Evolutionary conservation across 2,113 vertebrate species (phyloP).

Genomic region (Corythoichthys haematopterus): DNA sequence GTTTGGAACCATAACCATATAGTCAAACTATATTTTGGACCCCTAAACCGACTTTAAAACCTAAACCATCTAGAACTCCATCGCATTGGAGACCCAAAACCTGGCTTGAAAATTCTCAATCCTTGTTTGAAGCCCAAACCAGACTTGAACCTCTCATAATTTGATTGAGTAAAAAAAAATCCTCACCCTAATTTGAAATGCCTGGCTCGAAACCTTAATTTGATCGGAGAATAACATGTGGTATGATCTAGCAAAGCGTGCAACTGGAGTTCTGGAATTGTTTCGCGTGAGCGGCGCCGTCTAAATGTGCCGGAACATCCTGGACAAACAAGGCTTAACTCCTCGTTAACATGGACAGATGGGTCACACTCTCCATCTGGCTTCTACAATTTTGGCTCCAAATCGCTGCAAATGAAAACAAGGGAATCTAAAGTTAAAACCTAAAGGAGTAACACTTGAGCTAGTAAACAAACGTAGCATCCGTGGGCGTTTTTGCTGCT

Average conservation of each 20-base stretch:
- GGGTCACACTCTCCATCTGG: constrained; percentile 34
- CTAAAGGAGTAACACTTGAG: constrained; percentile 11
- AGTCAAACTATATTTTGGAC: not conserved
- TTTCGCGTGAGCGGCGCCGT: not conserved
- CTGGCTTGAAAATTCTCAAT: too few relatives aligned
- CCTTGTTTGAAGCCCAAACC: too few relatives aligned
- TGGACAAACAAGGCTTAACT: constrained; percentile 25
- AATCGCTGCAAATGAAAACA: constrained; percentile 21
- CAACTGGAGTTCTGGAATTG: not conserved
- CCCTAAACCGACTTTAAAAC: too few relatives aligned
- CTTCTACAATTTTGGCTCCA: constrained; percentile 19
- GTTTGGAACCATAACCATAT: not conserved
- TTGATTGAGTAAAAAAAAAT: too few relatives aligned
- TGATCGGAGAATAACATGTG: not conserved
- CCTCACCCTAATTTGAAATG: too few relatives aligned
- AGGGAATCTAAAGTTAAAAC: constrained; percentile 22
- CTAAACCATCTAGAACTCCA: too few relatives aligned
- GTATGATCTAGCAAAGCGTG: not conserved
- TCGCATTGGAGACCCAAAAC: too few relatives aligned
- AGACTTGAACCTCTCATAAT: too few relatives aligned
- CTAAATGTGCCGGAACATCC: constrained; percentile 3
- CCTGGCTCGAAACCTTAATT: not conserved
- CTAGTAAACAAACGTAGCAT: constrained; percentile 14
- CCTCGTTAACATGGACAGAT: constrained; percentile 34
- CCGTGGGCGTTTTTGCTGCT: constrained; percentile 11